phyloP scores from a whole-genome alignment of 2,797 vertebrate genomes.

The Sebastes taczanowskii region DNA sequence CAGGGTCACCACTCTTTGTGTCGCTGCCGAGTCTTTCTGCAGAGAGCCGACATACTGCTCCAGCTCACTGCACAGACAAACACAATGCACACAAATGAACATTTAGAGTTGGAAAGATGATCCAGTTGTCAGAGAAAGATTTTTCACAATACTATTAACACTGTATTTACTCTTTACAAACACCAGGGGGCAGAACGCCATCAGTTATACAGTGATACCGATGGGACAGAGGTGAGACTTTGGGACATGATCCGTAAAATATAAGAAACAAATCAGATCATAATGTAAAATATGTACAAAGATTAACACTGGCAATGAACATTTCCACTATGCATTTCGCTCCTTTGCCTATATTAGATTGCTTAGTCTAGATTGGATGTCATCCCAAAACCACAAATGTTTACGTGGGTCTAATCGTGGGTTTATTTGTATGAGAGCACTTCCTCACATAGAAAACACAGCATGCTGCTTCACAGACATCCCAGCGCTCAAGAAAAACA shows the following conservation, averaged over 20 bases:
- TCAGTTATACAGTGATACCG: background rate
- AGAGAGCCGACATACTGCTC: slow-evolving; percentile 92
- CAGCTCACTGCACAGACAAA: slow-evolving; percentile 84
- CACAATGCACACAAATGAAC: background rate
- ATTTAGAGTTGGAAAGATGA: background rate
- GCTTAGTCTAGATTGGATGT: slow-evolving; percentile 8
- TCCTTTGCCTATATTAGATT: background rate
- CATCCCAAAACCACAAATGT: slow-evolving; percentile 45
- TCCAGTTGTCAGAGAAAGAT: background rate
- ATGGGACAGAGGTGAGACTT: background rate
- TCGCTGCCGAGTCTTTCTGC: slow-evolving; percentile 81
- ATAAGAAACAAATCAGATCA: background rate
- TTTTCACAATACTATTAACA: background rate
- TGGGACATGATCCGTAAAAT: background rate
- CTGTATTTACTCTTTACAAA: slow-evolving; percentile 13
- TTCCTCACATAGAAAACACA: slow-evolving; percentile 48
- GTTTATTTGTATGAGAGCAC: slow-evolving; percentile 28
- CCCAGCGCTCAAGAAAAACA: slow-evolving; percentile 12
- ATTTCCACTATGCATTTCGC: background rate
- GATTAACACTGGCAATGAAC: background rate
- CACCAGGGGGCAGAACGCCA: slow-evolving; percentile 70
- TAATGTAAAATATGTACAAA: background rate
- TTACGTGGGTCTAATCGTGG: slow-evolving; percentile 7
- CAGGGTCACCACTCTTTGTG: slow-evolving; percentile 83
- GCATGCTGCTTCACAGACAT: slow-evolving; percentile 7